phyloP scores from a whole-genome alignment of 2,888 invertebrate genomes.

The Lutraria lutraria region DNA sequence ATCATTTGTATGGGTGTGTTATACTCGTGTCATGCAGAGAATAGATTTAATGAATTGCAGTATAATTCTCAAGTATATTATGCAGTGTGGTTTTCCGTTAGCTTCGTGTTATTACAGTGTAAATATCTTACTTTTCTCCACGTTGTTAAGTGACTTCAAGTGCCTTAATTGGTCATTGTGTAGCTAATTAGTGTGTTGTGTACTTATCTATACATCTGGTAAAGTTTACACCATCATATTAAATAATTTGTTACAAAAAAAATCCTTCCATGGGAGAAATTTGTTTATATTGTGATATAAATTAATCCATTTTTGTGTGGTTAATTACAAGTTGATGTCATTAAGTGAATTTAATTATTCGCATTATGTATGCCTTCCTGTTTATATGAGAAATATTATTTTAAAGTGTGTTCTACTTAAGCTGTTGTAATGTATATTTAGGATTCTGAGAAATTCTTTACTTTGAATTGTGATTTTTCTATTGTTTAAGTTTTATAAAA shows the following conservation, averaged over 20 bases:
- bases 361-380: background rate
- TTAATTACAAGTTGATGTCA: background rate
- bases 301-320: background rate
- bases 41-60: background rate
- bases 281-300: background rate
- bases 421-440: background rate
- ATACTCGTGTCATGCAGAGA: constrained; percentile 11
- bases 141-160: constrained; percentile 25
- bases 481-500: no score
- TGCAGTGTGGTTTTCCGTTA: constrained; percentile 33
- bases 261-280: background rate
- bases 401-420: background rate
- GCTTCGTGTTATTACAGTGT: background rate
- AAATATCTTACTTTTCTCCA: constrained; percentile 5
- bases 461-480: no score
- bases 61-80: constrained; percentile 7
- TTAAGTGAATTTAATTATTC: background rate
- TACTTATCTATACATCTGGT: background rate
- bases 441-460: background rate
- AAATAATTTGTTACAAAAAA: background rate
- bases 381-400: background rate
- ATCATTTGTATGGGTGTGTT: background rate
- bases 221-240: background rate
- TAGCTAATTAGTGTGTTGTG: background rate
- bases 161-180: constrained; percentile 26